These are phyloP conservation scores for Trichogramma evanescens DNA, from an alignment of 2,888 invertebrate genomes.

Conservation along the genomic window DNA sequence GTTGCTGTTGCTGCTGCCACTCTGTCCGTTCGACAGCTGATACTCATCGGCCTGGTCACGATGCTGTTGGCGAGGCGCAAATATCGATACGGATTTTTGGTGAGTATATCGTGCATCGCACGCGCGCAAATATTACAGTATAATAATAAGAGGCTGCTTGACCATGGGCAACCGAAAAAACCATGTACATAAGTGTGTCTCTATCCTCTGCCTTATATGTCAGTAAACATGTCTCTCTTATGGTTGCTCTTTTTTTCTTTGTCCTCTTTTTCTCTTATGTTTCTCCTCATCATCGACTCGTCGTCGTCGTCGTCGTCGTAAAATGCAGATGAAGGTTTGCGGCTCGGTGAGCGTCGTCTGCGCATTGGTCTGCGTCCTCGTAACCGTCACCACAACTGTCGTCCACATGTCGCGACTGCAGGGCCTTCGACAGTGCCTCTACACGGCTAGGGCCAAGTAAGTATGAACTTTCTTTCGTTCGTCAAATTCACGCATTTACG, in stretches of 20 bases:
- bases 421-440: slow-evolving; percentile 79
- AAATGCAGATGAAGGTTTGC: slow-evolving; percentile 75
- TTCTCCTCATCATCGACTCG: background rate
- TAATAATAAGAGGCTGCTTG: too few relatives aligned
- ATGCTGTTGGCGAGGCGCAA: slow-evolving; percentile 77
- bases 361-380: slow-evolving; percentile 78
- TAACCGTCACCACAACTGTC: slow-evolving; percentile 84
- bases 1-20: too few relatives aligned
- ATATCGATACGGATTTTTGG: slow-evolving; percentile 82
- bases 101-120: slow-evolving; percentile 49
- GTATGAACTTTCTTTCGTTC: background rate
- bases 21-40: slow-evolving; percentile 54
- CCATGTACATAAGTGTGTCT: too few relatives aligned
- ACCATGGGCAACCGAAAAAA: too few relatives aligned
- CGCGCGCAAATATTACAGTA: too few relatives aligned
- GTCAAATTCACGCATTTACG: too few relatives aligned
- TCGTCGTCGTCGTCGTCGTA: background rate
- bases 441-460: slow-evolving; percentile 53
- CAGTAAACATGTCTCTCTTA: background rate
- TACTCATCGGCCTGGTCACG: slow-evolving; percentile 78
- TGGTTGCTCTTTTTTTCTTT: background rate
- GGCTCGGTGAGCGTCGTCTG: slow-evolving; percentile 82
- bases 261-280: slow-evolving; percentile 1
- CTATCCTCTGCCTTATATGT: background rate
- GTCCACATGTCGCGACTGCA: slow-evolving; percentile 84